Percentiles rank a stretch among this genome's conserved stretches.
phyloP scores from a whole-genome alignment of 2,888 invertebrate species.

The Tenthredo amoena region DNA sequence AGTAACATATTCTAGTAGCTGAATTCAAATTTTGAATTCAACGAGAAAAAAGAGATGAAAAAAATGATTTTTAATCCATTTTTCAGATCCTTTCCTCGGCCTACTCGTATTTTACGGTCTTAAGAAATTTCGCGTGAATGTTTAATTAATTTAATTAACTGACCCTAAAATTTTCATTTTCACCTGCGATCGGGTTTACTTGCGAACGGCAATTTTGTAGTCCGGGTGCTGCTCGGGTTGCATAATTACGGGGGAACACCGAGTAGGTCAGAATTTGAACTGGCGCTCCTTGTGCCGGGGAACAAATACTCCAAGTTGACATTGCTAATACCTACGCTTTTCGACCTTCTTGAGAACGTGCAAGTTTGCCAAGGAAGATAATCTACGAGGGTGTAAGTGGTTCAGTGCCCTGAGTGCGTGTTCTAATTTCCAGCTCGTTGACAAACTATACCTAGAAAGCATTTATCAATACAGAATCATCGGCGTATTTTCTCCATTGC shows the following conservation, averaged over 20 bases:
- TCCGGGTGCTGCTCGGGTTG: conserved; percentile 18
- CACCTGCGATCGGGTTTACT: neutral
- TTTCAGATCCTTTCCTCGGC: conserved; percentile 26
- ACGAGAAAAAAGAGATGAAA: neutral
- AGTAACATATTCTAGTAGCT: neutral
- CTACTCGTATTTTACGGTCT: conserved; percentile 37
- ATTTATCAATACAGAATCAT: conserved; percentile 15
- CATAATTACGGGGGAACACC: conserved; percentile 19
- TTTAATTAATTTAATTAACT: neutral
- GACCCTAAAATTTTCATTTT: neutral
- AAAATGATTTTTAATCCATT: neutral
- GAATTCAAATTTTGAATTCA: neutral
- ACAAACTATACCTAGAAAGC: conserved; percentile 19
- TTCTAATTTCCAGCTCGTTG: conserved; percentile 28
- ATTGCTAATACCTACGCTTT: conserved; percentile 35
- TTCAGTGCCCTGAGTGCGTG: conserved; percentile 7
- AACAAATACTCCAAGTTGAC: conserved; percentile 35
- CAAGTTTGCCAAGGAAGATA: conserved; percentile 18
- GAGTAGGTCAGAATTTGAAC: conserved; percentile 3
- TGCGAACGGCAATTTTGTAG: neutral
- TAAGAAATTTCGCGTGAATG: neutral
- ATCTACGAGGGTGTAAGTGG: conserved; percentile 3
- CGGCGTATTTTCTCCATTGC: neutral
- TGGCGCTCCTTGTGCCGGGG: neutral
- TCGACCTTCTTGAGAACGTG: neutral